Base-by-base conservation (phyloP, 2,888 invertebrate species). In the Camponotus fellah region DNA sequence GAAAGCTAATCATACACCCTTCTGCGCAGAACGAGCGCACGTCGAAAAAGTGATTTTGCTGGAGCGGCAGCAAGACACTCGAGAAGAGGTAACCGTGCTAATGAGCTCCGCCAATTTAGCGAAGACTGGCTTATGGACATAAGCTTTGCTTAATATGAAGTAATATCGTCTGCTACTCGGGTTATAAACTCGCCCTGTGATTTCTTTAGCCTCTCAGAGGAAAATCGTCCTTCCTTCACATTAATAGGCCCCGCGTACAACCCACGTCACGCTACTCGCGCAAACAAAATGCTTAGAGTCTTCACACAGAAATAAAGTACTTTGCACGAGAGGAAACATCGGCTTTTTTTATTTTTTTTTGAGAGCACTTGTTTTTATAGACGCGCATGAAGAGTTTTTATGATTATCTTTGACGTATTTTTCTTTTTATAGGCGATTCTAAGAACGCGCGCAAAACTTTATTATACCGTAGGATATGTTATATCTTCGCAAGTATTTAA, bases 21-120 rank as follows among this genome's bases (percentile, higher is more conserved):
- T 32, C 34, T 32, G 21, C 68, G 40, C 32, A 49, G 49, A 49
- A 37, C 64, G 56, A 74, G 84, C 46, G n/a, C 64, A 32, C 37
- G 40, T 49, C 43, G 64, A 46, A 72, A 85, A 74, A 74, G 65
- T 64, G 26, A 49, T 49, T 83, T 68, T 37, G 40, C 74, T 80
- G 46, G 32, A 83, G n/a, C n/a, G 49, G 46, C 46, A 46, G 56
- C 75, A 83, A 76, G 83, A 43, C 56, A 53, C 46, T 34, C 26
- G 53, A 58, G 46, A 43, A 74, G 53, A 79, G 74, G 43, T 71
- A 72, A 62, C 77, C 53, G 72, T 53, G 72, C 60, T 85, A 83
- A 84, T 83, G 79, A 83, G 85, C 83, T 79, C 53, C 69, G 77
- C 71, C 83, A 74, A 83, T 85, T 85, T 83, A 83, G 64, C 82